Evolutionary conservation across 2,797 vertebrate species (phyloP).

Genomic region (Oreochromis grahami): DNA sequence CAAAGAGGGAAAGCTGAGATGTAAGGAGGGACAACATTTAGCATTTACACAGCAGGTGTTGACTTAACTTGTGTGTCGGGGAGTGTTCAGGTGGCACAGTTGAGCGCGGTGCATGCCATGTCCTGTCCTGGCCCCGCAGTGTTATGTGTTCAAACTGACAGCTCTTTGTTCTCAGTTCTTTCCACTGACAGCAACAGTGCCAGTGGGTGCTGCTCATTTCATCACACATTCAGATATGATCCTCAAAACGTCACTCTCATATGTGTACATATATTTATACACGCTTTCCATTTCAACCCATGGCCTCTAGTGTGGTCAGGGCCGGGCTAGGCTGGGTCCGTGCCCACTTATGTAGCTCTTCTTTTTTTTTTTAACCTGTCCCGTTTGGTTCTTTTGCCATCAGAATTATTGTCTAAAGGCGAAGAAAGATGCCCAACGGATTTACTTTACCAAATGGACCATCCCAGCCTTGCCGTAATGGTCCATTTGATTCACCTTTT

Average conservation of each 20-base stretch:
- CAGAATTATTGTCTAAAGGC: no score
- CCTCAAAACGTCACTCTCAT: neutral
- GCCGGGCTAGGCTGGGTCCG: slow-evolving; percentile 29
- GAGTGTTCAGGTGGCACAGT: slow-evolving; percentile 32
- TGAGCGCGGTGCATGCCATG: slow-evolving; percentile 6
- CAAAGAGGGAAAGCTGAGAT: slow-evolving; percentile 45
- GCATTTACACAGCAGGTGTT: slow-evolving; percentile 44
- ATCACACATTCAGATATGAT: slow-evolving; percentile 5
- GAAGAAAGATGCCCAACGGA: no score
- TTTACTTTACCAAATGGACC: no score
- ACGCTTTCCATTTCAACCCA: slow-evolving; percentile 30
- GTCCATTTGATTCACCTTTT: no score
- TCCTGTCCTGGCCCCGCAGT: slow-evolving; percentile 15
- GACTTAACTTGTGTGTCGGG: slow-evolving; percentile 35
- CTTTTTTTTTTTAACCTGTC: no score
- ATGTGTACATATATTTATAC: neutral
- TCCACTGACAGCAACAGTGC: neutral
- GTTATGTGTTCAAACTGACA: slow-evolving; percentile 7
- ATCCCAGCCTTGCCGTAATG: no score
- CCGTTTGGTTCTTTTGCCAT: no score
- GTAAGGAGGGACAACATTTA: slow-evolving; percentile 35
- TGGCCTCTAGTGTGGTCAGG: slow-evolving; percentile 58
- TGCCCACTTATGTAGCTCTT: slow-evolving; percentile 66
- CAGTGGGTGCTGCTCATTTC: neutral
- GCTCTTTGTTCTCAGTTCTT: neutral